phyloP scores from a whole-genome alignment of 2,797 vertebrate genomes.

The Notamacropus eugenii region DNA sequence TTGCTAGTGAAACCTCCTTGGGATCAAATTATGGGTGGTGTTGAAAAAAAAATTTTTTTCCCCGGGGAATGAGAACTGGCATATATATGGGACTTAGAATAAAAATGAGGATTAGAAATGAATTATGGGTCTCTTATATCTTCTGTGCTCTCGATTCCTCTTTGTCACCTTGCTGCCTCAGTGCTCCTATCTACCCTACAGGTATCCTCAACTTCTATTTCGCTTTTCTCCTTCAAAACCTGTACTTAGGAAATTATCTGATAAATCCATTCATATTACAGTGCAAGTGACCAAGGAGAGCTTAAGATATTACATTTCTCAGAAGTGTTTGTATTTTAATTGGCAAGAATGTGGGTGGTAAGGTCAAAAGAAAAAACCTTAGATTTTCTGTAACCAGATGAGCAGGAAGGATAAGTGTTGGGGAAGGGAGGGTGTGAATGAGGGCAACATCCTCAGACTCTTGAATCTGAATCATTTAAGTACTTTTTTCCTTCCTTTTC shows the following conservation, averaged over 20 bases:
- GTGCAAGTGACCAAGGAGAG: not conserved
- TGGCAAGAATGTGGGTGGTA: not conserved
- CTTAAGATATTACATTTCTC: not conserved
- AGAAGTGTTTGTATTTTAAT: not conserved
- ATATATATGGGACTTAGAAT: not conserved
- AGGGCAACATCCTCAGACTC: not conserved
- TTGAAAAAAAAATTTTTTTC: not conserved
- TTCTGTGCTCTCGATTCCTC: not conserved
- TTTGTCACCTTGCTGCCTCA: not conserved
- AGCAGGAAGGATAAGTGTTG: not conserved
- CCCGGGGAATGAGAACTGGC: not conserved
- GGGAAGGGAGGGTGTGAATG: not conserved
- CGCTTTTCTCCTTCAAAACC: not conserved
- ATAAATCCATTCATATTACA: not conserved
- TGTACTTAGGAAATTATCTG: not conserved
- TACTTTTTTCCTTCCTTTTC: not conserved
- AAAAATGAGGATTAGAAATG: not conserved
- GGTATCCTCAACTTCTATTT: not conserved
- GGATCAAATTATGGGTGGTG: not conserved
- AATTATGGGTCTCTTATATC: not conserved
- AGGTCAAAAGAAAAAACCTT: not conserved
- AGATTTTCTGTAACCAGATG: not conserved
- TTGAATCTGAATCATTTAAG: not conserved
- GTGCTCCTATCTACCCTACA: not conserved
- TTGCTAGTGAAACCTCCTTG: not conserved